phyloP scores from a whole-genome alignment of 2,797 vertebrate species.

The Paratrypauchen microcephalus region DNA sequence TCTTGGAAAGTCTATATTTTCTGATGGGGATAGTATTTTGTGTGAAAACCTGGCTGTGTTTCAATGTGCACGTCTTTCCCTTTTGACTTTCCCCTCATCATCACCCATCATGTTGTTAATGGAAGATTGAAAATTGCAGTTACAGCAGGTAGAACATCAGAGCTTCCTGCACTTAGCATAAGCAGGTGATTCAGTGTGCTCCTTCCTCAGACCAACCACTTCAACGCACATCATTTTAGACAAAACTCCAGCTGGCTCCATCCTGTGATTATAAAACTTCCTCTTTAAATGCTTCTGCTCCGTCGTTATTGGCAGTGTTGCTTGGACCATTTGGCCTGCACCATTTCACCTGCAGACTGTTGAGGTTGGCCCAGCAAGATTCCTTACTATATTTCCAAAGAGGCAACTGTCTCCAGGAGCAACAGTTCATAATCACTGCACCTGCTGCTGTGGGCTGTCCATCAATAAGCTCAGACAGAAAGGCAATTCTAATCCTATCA shows the following conservation, averaged over 20 bases:
- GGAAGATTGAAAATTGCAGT: conserved; percentile 7
- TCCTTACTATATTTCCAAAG: conserved; percentile 43
- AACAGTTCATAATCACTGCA: conserved; percentile 51
- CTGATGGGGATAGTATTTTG: background rate
- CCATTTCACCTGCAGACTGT: conserved; percentile 47
- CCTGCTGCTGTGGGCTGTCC: conserved; percentile 43
- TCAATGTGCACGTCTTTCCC: background rate
- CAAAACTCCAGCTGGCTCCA: conserved; percentile 4
- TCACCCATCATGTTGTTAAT: background rate
- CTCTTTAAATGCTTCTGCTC: background rate
- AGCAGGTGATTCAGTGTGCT: conserved; percentile 7
- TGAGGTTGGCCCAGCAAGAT: conserved; percentile 45
- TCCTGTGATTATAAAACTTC: conserved; percentile 14
- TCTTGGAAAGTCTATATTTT: background rate
- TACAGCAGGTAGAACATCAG: background rate
- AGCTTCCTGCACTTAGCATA: conserved; percentile 11
- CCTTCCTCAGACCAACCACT: conserved; percentile 4
- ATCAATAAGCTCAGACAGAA: conserved; percentile 36
- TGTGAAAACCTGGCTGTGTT: background rate
- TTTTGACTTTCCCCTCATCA: background rate
- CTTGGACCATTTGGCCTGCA: conserved; percentile 41
- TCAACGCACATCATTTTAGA: conserved; percentile 1
- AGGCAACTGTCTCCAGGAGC: conserved; percentile 46
- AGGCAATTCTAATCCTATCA: conserved; percentile 11
- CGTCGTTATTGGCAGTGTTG: conserved; percentile 17